Evolutionary conservation across 1,140 invertebrate genomes (phyloP).

Genomic region (Globodera rostochiensis): DNA sequence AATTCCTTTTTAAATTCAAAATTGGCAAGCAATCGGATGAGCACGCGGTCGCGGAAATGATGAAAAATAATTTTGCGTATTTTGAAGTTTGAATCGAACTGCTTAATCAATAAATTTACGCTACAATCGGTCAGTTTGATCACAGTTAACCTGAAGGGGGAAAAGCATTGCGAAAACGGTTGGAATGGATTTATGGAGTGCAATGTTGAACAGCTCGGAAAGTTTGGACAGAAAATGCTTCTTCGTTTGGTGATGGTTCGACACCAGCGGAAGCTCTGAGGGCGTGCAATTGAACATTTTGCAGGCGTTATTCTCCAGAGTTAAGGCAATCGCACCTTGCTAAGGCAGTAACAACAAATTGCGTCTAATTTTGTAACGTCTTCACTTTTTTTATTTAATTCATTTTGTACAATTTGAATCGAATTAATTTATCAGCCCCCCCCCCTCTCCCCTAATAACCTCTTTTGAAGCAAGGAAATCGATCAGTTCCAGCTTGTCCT

Average conservation of each 20-base stretch:
- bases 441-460: not conserved
- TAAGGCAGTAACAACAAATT: not conserved
- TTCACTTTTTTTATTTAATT: too few species aligned
- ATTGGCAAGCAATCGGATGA: not conserved
- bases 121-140: not conserved
- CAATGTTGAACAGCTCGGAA: not conserved
- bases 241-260: not conserved
- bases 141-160: not conserved
- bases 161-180: slow-evolving; percentile 5
- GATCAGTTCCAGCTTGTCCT: slow-evolving; percentile 11
- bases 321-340: slow-evolving; percentile 9
- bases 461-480: slow-evolving; percentile 8
- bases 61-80: not conserved
- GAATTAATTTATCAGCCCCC: too few species aligned
- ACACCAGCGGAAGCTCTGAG: not conserved
- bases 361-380: too few species aligned
- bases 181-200: not conserved
- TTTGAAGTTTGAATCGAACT: not conserved
- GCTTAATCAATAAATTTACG: not conserved
- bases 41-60: not conserved
- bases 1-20: not conserved
- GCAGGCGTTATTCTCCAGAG: slow-evolving; percentile 7
- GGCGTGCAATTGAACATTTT: slow-evolving; percentile 1
- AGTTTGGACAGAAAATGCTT: not conserved
- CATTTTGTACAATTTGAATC: too few species aligned